phyloP scores from a whole-genome alignment of 2,888 invertebrate genomes.

The Coecobrya sp. region DNA sequence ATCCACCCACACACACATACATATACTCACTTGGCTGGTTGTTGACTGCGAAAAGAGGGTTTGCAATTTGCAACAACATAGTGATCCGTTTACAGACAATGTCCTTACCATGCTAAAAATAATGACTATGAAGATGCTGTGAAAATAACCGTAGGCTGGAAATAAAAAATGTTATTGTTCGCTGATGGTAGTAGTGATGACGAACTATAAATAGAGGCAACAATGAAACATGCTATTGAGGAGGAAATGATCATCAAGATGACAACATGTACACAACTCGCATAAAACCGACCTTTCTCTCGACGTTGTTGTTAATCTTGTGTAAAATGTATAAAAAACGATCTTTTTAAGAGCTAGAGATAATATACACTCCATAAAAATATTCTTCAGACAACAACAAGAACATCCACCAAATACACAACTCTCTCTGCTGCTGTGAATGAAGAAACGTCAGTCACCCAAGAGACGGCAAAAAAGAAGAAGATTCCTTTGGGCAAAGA shows the following conservation, averaged over 20 bases:
- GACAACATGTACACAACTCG: neutral
- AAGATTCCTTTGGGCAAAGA: neutral
- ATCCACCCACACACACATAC: no score
- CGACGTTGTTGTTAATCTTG: neutral
- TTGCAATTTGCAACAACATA: no score
- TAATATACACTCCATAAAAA: neutral
- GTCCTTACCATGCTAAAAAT: no score
- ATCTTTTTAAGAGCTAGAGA: neutral
- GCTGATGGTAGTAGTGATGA: no score
- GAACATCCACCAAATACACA: no score
- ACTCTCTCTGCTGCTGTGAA: neutral
- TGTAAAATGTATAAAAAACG: no score
- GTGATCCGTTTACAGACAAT: no score
- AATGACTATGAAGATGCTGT: no score
- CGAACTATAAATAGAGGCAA: neutral
- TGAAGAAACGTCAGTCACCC: neutral
- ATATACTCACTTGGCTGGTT: no score
- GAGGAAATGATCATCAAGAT: neutral
- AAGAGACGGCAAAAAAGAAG: neutral
- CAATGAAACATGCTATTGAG: neutral
- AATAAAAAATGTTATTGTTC: no score
- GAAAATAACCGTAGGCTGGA: no score
- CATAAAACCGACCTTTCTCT: neutral
- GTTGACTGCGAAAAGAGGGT: no score
- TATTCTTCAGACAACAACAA: neutral